Evolutionary conservation across 2,113 vertebrate genomes (phyloP), one percentile per base, ranked within the genome.

Genomic region (Oryzias curvinotus): DNA sequence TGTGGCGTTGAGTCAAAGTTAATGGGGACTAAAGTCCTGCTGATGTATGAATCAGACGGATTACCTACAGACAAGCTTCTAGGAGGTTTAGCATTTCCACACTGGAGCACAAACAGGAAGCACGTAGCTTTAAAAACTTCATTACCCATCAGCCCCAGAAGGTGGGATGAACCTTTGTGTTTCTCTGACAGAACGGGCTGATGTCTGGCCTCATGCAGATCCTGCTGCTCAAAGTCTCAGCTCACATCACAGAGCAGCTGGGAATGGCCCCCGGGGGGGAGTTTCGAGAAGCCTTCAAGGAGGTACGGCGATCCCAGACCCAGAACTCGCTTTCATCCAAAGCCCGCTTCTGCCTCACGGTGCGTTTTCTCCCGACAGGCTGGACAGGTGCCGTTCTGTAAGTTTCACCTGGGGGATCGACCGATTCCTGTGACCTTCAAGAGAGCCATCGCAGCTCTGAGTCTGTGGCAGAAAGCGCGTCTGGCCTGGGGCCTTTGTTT

Each of bases 171-270:
- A 13, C 5, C 19, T 53, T 54, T 14, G 12, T 53, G 7, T 64
- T 65, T 50, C 21, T 5, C 14, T 62, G 36, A 58, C 88, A 99
- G 97, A 99, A 98, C 0, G 97, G 97, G 18, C 73, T 98, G 73
- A 98, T 98, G 93, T 98, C 97, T 1, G 97, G 97, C 47, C 87
- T 98, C 75, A 99, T 99, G 97, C 97, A 99, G 90, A 98, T 98
- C 88, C 92, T 99, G 53, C 93, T 99, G 71, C 91, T 98, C 64
- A 99, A 99, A 82, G 97, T 98, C 72, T 99, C 97, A 0, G 97
- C 97, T 46, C 97, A 99, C 87, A 99, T 99, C 91, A 99, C 97
- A 0, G 94, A 98, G 87, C 97, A 99, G 77, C 91, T 99, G 68
- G 97, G 97, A 75, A 96, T 98, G 97, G 97, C 97, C 56, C 97